Evolutionary conservation across 2,888 invertebrate species (phyloP).

Genomic region (Troides helena): DNA sequence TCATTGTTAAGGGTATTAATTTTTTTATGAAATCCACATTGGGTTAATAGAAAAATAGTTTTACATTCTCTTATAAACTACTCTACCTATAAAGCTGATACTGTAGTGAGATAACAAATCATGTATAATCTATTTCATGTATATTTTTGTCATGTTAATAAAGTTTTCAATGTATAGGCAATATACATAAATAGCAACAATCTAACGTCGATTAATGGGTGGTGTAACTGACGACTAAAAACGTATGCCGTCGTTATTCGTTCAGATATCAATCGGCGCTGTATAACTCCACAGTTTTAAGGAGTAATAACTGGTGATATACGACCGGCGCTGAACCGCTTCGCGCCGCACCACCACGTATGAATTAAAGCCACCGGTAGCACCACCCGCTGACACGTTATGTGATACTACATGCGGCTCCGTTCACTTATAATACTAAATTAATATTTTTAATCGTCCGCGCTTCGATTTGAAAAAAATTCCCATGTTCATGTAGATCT

Average conservation of each 20-base stretch:
- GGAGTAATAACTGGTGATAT: constrained; percentile 65
- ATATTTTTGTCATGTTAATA: neutral
- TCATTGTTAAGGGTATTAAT: neutral
- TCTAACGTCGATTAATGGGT: constrained; percentile 8
- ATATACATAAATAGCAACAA: constrained; percentile 5
- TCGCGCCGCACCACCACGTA: constrained; percentile 42
- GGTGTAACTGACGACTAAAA: constrained; percentile 45
- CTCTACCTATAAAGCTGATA: neutral
- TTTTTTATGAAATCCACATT: neutral
- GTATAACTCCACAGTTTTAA: constrained; percentile 65
- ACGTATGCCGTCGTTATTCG: constrained; percentile 56
- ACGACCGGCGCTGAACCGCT: constrained; percentile 46
- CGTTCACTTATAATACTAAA: constrained; percentile 41
- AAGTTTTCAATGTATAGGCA: neutral
- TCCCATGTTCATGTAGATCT: constrained; percentile 38
- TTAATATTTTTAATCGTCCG: constrained; percentile 46
- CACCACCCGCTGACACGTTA: constrained; percentile 69
- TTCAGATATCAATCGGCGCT: constrained; percentile 66
- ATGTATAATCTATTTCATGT: neutral
- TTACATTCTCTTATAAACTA: neutral
- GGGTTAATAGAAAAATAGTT: neutral
- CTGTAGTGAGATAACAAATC: neutral
- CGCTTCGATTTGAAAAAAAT: constrained; percentile 42
- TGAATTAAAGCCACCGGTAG: constrained; percentile 68
- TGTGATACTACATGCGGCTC: constrained; percentile 64